Evolutionary conservation across 2,888 invertebrate species (phyloP).

Genomic region (Chrysina gloriosa): DNA sequence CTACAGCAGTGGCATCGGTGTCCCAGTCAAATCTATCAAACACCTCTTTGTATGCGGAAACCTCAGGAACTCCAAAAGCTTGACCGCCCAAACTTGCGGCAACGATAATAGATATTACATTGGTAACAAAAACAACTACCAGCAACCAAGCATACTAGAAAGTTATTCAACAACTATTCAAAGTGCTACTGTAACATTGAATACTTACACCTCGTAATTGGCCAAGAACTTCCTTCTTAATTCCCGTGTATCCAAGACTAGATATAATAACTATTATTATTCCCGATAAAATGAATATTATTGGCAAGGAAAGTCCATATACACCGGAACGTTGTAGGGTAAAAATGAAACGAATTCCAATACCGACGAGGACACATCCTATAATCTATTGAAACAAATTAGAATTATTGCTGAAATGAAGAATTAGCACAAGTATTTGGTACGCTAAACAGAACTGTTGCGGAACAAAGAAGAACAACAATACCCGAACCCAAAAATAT

Average conservation of each 20-base stretch:
- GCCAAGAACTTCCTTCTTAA: not conserved
- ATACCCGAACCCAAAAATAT: too few species aligned
- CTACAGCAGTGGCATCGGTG: not conserved
- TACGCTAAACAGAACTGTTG: too few species aligned
- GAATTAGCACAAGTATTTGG: too few species aligned
- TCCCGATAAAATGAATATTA: not conserved
- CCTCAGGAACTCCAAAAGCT: conserved; percentile 1
- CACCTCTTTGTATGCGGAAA: not conserved
- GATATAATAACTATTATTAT: not conserved
- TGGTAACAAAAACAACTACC: not conserved
- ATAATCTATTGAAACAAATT: not conserved
- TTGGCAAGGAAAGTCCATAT: not conserved
- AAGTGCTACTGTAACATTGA: not conserved
- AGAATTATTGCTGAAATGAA: not conserved
- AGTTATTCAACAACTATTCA: not conserved
- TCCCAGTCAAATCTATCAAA: not conserved
- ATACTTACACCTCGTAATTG: not conserved
- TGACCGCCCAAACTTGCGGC: not conserved
- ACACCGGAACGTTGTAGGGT: not conserved
- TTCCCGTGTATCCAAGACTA: not conserved
- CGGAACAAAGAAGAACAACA: too few species aligned
- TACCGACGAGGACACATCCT: not conserved
- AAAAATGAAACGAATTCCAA: not conserved
- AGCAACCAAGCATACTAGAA: not conserved
- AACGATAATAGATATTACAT: not conserved